Conservation (phyloP, 2,888 invertebrate genomes). For the Ctenicera cuprea region DNA sequence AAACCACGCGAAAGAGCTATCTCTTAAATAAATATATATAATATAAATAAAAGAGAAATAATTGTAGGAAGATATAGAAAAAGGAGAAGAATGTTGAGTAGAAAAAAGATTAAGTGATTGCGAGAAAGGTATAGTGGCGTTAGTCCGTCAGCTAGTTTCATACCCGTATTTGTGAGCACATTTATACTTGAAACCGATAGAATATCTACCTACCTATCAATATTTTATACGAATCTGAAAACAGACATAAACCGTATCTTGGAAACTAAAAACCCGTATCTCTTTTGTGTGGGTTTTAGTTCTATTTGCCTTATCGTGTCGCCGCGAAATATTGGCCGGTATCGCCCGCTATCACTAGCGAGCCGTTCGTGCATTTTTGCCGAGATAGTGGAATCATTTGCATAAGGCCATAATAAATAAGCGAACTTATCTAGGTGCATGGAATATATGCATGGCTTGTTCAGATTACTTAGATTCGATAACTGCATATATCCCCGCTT, state of each 20-base stretch:
- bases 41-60: too few species aligned
- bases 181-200: too few species aligned
- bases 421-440: constrained; percentile 69
- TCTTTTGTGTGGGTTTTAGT: constrained; percentile 56
- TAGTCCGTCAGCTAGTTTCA: too few species aligned
- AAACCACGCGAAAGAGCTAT: too few species aligned
- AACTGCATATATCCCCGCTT: constrained; percentile 60
- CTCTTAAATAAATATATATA: too few species aligned
- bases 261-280: constrained; percentile 16
- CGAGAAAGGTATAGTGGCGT: too few species aligned
- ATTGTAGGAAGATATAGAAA: too few species aligned
- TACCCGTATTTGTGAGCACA: too few species aligned
- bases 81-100: too few species aligned
- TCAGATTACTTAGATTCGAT: constrained; percentile 69
- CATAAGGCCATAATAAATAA: constrained; percentile 72
- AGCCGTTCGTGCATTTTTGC: constrained; percentile 69
- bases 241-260: constrained; percentile 1
- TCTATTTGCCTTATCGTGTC: constrained; percentile 64
- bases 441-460: constrained; percentile 66
- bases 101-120: too few species aligned
- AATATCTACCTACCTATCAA: background rate
- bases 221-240: background rate
- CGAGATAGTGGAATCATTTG: constrained; percentile 69
- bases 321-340: constrained; percentile 65
- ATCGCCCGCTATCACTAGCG: constrained; percentile 64